A percentile compares a stretch with the other conserved stretches of the same genome.
Evolutionary conservation across 2,113 vertebrate species (phyloP).

Genomic region (Reinhardtius hippoglossoides): DNA sequence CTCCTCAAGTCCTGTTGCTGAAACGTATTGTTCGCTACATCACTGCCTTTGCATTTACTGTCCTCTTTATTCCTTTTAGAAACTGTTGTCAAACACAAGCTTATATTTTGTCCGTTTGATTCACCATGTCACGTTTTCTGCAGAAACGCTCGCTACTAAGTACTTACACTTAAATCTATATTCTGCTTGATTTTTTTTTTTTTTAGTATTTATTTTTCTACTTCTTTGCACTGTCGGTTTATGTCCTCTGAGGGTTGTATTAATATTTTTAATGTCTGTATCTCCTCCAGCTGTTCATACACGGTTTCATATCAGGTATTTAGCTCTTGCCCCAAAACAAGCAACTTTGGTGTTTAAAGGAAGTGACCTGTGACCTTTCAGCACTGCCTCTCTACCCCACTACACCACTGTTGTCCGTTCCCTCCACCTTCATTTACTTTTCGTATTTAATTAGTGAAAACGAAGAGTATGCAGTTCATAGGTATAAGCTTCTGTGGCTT

Average conservation of each 20-base stretch:
- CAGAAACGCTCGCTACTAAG: conserved; percentile 18
- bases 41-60: conserved; percentile 11
- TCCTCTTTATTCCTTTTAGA: background rate
- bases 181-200: conserved; percentile 46
- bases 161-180: conserved; percentile 37
- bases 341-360: background rate
- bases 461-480: background rate
- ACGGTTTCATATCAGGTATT: conserved; percentile 28
- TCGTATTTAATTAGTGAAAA: conserved; percentile 1
- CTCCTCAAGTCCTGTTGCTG: background rate
- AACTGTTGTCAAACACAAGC: background rate
- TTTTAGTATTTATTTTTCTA: conserved; percentile 70
- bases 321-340: conserved; percentile 1
- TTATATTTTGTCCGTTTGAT: background rate
- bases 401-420: background rate
- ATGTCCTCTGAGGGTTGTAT: conserved; percentile 28
- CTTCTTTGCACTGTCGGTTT: conserved; percentile 41
- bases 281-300: conserved; percentile 22
- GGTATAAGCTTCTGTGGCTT: conserved; percentile 2
- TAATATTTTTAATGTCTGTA: conserved; percentile 45
- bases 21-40: background rate
- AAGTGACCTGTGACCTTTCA: conserved; percentile 21
- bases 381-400: conserved; percentile 27
- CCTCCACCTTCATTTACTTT: background rate
- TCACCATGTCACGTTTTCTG: conserved; percentile 13